Evolutionary conservation across 2,888 invertebrate species (phyloP).

Genomic region (Lumbricus terrestris): DNA sequence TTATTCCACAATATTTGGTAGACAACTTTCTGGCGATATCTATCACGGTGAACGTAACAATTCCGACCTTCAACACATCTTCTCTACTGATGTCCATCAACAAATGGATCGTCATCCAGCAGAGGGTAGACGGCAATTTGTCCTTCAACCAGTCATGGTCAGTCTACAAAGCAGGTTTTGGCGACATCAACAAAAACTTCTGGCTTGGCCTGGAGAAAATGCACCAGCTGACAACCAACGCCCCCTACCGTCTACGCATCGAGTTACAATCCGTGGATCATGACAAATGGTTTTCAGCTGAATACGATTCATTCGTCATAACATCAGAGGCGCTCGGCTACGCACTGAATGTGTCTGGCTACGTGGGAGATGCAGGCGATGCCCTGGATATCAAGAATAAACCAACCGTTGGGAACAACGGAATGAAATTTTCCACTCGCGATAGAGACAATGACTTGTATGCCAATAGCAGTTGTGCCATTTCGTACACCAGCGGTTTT

Average conservation of each 20-base stretch:
- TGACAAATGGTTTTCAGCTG: conserved; percentile 16
- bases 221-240: conserved; percentile 14
- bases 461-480: background rate
- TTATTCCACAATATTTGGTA: too few species aligned
- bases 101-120: conserved; percentile 23
- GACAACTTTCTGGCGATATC: too few species aligned
- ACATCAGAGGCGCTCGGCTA: conserved; percentile 10
- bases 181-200: conserved; percentile 8
- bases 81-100: conserved; percentile 14
- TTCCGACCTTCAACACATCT: background rate
- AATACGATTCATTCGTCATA: conserved; percentile 13
- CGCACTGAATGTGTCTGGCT: conserved; percentile 3
- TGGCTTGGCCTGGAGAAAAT: conserved; percentile 22
- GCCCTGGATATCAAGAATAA: background rate
- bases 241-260: conserved; percentile 15
- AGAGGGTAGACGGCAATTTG: background rate
- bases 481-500: background rate
- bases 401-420: conserved; percentile 8
- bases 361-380: conserved; percentile 18
- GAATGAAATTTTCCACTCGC: conserved; percentile 17
- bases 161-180: conserved; percentile 13
- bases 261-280: conserved; percentile 11
- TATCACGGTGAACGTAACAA: too few species aligned
- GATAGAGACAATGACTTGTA: conserved; percentile 16
- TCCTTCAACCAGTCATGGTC: background rate